Percentiles rank a stretch among this genome's conserved stretches.
Evolutionary conservation across 2,888 invertebrate genomes (phyloP).

Genomic region (Tineola bisselliella): DNA sequence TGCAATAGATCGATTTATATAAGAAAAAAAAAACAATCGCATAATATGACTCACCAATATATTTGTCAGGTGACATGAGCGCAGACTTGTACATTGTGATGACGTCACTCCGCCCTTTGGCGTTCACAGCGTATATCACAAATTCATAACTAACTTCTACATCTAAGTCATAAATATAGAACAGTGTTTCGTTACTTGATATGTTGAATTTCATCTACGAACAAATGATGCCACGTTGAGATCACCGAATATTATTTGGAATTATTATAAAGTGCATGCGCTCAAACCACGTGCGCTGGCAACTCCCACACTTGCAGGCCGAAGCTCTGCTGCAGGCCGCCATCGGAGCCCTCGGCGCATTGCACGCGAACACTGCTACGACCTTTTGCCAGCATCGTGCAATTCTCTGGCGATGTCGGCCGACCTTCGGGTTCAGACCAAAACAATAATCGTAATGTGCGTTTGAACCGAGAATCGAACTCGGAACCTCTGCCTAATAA

Average conservation of each 20-base stretch:
- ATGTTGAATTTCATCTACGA: constrained; percentile 67
- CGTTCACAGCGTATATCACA: constrained; percentile 85
- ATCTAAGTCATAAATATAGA: constrained; percentile 73
- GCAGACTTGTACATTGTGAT: constrained; percentile 82
- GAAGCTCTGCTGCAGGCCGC: constrained; percentile 85
- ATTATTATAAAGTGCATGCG: no score
- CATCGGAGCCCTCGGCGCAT: constrained; percentile 86
- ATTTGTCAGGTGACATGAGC: constrained; percentile 85
- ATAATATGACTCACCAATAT: constrained; percentile 71
- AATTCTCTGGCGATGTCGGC: constrained; percentile 85
- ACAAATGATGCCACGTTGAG: no score
- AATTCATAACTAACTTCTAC: constrained; percentile 78
- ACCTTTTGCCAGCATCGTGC: constrained; percentile 85
- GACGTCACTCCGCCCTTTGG: constrained; percentile 85
- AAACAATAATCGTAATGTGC: constrained; percentile 18
- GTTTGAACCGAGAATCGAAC: no score
- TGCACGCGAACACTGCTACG: constrained; percentile 71
- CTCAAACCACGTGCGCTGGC: constrained; percentile 34
- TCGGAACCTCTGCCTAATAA: no score
- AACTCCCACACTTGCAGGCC: constrained; percentile 81
- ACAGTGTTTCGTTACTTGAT: constrained; percentile 66
- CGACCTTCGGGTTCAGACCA: constrained; percentile 70
- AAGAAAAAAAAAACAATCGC: not conserved
- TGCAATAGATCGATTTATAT: no score
- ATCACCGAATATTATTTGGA: no score